These are phyloP conservation scores for Morpho achilles DNA, from an alignment of 2,888 invertebrate species.

Conservation along the genomic window DNA sequence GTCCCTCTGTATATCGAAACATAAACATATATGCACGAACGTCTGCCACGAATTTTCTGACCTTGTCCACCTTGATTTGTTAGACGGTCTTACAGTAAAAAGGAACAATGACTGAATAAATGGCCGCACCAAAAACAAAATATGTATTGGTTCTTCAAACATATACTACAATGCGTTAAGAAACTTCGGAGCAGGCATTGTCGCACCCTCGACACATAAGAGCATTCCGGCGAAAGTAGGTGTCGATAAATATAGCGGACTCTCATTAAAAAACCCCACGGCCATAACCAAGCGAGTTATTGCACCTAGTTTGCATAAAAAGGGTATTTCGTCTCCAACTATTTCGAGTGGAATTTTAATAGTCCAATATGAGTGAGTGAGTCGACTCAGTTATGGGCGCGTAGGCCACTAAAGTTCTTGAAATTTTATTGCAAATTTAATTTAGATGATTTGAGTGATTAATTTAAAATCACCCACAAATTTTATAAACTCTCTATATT, in stretches of 20 bases:
- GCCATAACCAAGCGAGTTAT: constrained; percentile 51
- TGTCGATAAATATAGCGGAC: constrained; percentile 16
- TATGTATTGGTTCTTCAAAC: too few relatives aligned
- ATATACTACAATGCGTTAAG: background rate
- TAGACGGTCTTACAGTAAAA: too few relatives aligned
- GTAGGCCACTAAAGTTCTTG: background rate
- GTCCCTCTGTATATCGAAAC: too few relatives aligned
- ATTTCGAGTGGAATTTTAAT: constrained; percentile 53
- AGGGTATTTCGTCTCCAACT: constrained; percentile 33
- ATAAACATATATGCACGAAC: too few relatives aligned
- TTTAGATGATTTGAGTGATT: too few relatives aligned
- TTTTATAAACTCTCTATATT: too few relatives aligned
- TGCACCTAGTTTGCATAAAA: constrained; percentile 64
- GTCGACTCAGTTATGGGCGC: background rate
- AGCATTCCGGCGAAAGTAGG: constrained; percentile 1
- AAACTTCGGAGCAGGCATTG: background rate
- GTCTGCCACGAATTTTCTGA: too few relatives aligned
- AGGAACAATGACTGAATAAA: too few relatives aligned
- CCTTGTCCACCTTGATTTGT: too few relatives aligned
- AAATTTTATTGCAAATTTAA: background rate
- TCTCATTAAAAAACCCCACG: constrained; percentile 47
- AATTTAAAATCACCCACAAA: too few relatives aligned
- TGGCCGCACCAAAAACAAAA: too few relatives aligned
- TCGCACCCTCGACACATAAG: background rate
- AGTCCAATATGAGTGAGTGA: constrained; percentile 38